Base-by-base conservation (phyloP, 1,140 invertebrate genomes). In the Plutomurus gul region DNA sequence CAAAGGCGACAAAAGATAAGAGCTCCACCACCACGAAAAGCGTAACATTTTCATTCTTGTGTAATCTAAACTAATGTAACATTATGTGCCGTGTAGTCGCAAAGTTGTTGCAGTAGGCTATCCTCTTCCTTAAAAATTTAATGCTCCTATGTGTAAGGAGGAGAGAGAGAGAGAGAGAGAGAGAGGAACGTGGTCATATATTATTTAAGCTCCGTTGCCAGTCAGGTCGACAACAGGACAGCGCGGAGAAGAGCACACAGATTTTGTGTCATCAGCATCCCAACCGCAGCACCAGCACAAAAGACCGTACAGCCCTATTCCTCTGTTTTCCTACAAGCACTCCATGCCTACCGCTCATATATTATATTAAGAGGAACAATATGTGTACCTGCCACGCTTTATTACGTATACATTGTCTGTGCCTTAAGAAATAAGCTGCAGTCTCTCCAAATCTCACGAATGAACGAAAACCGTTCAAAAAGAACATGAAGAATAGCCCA, bases 1-100 rank as follows among this genome's bases (percentile, higher is more conserved):
- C 4, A 65, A 65, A 65, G 56, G 56, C 56, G 56, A 65, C 56
- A 65, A 65, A 65, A 65, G 13, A 65, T 33, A 33, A 65, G 27
- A n/a, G 56, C 27, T 33, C 27, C 25, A 33, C 11, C 30, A 30
- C 30, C 25, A 65, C 56, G 10, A 16, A 27, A 65, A 65, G 56
- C 25, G 56, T 65, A 65, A 33, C 56, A 36, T 65, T 13, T 8
- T 65, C 56, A 65, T 30, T 27, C 27, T 65, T 65, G 36, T 65
- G 25, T 65, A 65, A 65, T 65, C 27, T 65, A n/a, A 65, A 33
- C 10, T 27, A 33, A 5, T 33, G 6, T 65, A 18, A 43, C n/a
- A n/a, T n/a, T n/a, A n/a, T n/a, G n/a, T n/a, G n/a, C n/a, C n/a
- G 39, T 43, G 7, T 43, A 43, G 10, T 13, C 10, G n/a, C 39